These are phyloP conservation scores for Dendrolimus kikuchii DNA, from an alignment of 1,140 invertebrate genomes.

Conservation along the genomic window DNA sequence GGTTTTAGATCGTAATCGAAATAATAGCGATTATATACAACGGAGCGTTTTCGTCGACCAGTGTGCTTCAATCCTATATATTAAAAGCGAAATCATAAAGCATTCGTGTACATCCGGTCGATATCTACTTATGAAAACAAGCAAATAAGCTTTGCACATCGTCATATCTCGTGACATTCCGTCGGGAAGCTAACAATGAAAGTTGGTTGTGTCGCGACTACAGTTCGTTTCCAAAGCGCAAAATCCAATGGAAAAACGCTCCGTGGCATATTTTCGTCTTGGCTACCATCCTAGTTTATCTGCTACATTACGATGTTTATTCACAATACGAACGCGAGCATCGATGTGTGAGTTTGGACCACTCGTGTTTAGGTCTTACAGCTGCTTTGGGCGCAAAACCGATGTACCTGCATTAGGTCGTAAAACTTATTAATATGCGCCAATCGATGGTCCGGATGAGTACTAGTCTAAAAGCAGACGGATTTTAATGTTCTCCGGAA, in stretches of 20 bases:
- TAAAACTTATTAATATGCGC: constrained; percentile 7
- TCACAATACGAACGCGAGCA: constrained; percentile 68
- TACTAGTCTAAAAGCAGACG: neutral
- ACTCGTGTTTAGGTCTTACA: constrained; percentile 50
- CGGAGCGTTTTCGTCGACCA: neutral
- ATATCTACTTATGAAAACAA: neutral
- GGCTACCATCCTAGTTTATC: constrained; percentile 71
- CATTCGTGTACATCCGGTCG: too few species aligned
- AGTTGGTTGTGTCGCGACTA: constrained; percentile 41
- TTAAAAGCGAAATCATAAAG: too few species aligned
- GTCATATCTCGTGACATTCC: constrained; percentile 32
- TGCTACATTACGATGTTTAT: constrained; percentile 72
- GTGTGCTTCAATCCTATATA: constrained; percentile 3
- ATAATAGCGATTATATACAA: neutral
- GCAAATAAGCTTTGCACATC: neutral
- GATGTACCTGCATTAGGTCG: constrained; percentile 10
- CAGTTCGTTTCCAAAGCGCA: constrained; percentile 61
- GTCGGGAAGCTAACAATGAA: constrained; percentile 46
- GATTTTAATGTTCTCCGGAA: too few species aligned
- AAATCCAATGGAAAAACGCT: constrained; percentile 70
- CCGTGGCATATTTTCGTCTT: constrained; percentile 70
- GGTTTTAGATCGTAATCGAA: too few species aligned
- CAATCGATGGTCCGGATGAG: neutral
- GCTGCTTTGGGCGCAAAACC: constrained; percentile 29
- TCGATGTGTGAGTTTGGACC: constrained; percentile 63